These are phyloP conservation scores for Bombus ignitus DNA, from an alignment of 1,140 invertebrate species.

Conservation along the genomic window DNA sequence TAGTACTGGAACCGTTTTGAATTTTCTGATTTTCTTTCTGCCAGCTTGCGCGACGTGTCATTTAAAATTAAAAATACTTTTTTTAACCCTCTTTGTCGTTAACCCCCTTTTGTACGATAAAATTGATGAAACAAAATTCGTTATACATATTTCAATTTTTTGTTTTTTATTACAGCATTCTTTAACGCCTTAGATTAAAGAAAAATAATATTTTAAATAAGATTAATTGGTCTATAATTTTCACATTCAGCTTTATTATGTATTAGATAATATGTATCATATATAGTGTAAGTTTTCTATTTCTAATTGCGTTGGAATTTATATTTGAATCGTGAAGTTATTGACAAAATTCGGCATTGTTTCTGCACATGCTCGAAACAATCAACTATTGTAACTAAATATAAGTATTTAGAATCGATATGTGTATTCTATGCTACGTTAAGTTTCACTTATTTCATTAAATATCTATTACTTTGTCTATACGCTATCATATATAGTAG, in stretches of 20 bases:
- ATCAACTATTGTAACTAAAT: not conserved
- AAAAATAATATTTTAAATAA: not conserved
- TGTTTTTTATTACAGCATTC: not conserved
- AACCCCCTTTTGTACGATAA: not conserved
- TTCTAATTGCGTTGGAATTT: not conserved
- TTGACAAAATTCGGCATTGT: not conserved
- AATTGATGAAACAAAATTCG: not conserved
- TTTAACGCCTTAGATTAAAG: not conserved
- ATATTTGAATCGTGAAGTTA: not conserved
- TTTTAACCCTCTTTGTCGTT: not conserved
- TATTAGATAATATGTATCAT: not conserved
- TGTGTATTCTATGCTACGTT: not conserved
- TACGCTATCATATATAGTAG: not conserved
- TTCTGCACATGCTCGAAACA: conserved; percentile 14
- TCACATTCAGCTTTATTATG: not conserved
- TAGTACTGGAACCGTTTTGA: conserved; percentile 30
- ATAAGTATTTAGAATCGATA: not conserved
- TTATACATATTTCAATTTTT: no score
- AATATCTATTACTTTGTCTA: not conserved
- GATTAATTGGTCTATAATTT: not conserved
- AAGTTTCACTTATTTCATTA: not conserved
- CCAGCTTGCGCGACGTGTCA: not conserved
- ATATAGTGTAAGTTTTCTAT: not conserved
- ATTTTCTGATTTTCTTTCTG: not conserved
- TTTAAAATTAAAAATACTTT: not conserved